Base-by-base conservation (phyloP, 2,888 invertebrate species). In the Baccha elongata region DNA sequence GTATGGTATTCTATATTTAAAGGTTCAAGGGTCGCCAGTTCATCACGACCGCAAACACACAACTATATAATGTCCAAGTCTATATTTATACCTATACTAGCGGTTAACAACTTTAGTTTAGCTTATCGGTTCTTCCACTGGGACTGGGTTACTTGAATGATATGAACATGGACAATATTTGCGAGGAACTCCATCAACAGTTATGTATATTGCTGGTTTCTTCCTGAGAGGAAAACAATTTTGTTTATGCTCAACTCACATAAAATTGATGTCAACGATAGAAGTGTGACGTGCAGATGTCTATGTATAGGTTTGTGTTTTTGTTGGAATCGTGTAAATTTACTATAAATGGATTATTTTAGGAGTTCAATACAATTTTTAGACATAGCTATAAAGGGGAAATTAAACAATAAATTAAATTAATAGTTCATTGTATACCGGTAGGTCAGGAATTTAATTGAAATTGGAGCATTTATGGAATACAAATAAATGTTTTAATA, bases 31-130 rank as follows among this genome's bases (percentile, higher is more conserved):
- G 29, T 32, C 4, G 37, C 13, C n/a, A 13, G 3, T 13, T 13
- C 37, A 40, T 40, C 13, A 40, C 37, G 13, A 13, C 37, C 37
- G 13, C 19, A 62, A 35, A 58, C 6, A 19, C 52, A 53, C 62
- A 55, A 46, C 53, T 65, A 40, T n/a, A n/a, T n/a, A n/a, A n/a
- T 65, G 6, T 32, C 46, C 37, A 64, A 42, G 29, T 32, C 53
- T 42, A n/a, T 52, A 50, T 53, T 64, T 40, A 35, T 32, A 55
- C n/a, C n/a, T n/a, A n/a, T n/a, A n/a, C n/a, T 58, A 58, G 58
- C 35, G 58, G 32, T 23, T 26, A 8, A 32, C 46, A 35, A 35
- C 46, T 21, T 40, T 13, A 13, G 37, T 13, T n/a, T n/a, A n/a
- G 37, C 13, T 13, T 40, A 8, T 23, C 23, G 8, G 29, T 8